Percentiles rank a stretch among this genome's conserved stretches.
Conservation (phyloP, 2,113 vertebrate genomes). For the Rattus rattus region DNA sequence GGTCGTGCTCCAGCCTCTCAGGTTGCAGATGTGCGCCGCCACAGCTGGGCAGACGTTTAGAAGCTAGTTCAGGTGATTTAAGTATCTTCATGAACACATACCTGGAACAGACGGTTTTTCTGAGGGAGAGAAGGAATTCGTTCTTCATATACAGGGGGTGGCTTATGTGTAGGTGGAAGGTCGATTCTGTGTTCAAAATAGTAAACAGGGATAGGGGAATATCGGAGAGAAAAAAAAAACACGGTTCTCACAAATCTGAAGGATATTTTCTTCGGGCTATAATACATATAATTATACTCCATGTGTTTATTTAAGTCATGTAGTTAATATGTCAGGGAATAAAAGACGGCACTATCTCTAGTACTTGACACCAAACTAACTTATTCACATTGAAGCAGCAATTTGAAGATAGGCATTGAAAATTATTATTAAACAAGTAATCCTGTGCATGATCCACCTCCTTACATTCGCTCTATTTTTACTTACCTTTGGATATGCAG, state of each 20-base stretch:
- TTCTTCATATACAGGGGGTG: conserved; percentile 82
- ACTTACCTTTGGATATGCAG: neutral
- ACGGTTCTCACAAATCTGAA: neutral
- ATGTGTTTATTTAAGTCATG: conserved; percentile 41
- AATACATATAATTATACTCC: neutral
- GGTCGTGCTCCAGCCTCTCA: neutral
- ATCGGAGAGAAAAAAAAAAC: neutral
- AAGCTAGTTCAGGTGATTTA: neutral
- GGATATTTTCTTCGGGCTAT: conserved; percentile 18
- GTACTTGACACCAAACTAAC: neutral
- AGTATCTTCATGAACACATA: conserved; percentile 68
- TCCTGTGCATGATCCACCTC: neutral
- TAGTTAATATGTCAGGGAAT: conserved; percentile 24
- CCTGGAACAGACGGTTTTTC: conserved; percentile 85
- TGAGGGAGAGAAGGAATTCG: conserved; percentile 75
- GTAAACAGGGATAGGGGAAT: neutral
- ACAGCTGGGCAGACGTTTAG: neutral
- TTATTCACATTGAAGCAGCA: conserved; percentile 14
- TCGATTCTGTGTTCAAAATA: conserved; percentile 84
- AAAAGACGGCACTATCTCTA: neutral
- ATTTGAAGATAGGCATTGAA: neutral
- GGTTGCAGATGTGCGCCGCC: neutral
- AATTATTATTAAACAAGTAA: conserved; percentile 6
- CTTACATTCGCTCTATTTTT: neutral
- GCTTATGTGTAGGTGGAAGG: conserved; percentile 89